phyloP scores from a whole-genome alignment of 2,113 vertebrate species.

The Trematocara unimaculatum region DNA sequence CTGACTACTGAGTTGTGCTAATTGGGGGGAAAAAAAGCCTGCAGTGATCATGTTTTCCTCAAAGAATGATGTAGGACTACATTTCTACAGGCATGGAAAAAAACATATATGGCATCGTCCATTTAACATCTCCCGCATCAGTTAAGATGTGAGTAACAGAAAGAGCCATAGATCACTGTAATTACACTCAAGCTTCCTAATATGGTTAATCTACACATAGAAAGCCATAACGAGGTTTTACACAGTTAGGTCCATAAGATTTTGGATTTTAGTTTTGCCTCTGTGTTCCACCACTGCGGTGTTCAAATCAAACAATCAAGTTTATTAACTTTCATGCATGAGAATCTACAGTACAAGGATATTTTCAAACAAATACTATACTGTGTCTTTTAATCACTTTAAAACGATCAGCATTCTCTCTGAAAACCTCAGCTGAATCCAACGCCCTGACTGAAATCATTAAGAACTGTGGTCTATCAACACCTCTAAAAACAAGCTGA shows the following conservation, averaged over 20 bases:
- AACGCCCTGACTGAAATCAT: neutral
- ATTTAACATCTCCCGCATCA: neutral
- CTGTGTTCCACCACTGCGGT: neutral
- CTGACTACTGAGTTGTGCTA: constrained; percentile 19
- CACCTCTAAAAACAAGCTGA: neutral
- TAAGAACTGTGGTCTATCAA: neutral
- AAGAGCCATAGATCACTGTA: neutral
- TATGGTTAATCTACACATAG: neutral
- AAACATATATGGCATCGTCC: neutral
- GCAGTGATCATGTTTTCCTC: neutral
- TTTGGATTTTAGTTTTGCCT: neutral
- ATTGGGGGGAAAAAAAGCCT: neutral
- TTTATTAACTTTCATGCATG: neutral
- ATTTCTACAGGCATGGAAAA: neutral
- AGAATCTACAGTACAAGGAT: neutral
- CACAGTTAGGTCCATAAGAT: neutral
- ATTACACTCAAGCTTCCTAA: neutral
- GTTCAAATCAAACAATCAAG: neutral
- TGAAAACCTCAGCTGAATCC: neutral
- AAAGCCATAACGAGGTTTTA: neutral
- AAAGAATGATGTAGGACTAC: neutral
- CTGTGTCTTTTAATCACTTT: neutral
- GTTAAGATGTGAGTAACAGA: neutral
- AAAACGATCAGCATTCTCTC: neutral
- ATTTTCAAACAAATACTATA: neutral